Evolutionary conservation across 2,797 vertebrate genomes (phyloP).

Genomic region (Corythornis leucogaster): DNA sequence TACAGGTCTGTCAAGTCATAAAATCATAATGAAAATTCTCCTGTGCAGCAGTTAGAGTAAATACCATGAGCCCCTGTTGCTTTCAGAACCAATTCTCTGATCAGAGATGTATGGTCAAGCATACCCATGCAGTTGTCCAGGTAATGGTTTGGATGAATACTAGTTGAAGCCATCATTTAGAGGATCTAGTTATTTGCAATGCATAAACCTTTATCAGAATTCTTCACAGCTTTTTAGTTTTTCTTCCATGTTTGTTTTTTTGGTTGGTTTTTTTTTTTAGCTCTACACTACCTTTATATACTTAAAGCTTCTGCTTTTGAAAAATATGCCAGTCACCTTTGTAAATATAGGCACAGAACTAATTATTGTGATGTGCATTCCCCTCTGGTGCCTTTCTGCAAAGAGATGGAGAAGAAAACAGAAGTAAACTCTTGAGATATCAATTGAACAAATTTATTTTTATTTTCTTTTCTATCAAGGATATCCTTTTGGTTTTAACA

Average conservation of each 20-base stretch:
- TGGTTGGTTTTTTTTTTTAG: background rate
- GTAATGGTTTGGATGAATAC: background rate
- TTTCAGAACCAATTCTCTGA: background rate
- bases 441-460: background rate
- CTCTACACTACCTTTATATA: background rate
- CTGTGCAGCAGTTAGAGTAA: background rate
- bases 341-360: background rate
- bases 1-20: conserved; percentile 14
- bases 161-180: background rate
- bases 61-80: background rate
- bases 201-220: background rate
- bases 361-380: background rate
- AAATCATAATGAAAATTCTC: background rate
- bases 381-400: background rate
- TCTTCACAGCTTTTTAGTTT: background rate
- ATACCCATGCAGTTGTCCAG: background rate
- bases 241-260: background rate
- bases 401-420: background rate
- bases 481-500: background rate
- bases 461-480: background rate
- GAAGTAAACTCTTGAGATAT: background rate
- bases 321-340: background rate
- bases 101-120: background rate
- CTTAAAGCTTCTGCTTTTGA: background rate
- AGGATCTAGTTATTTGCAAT: background rate